Conservation (phyloP, 2,797 vertebrate species). For the Lerista edwardsae region DNA sequence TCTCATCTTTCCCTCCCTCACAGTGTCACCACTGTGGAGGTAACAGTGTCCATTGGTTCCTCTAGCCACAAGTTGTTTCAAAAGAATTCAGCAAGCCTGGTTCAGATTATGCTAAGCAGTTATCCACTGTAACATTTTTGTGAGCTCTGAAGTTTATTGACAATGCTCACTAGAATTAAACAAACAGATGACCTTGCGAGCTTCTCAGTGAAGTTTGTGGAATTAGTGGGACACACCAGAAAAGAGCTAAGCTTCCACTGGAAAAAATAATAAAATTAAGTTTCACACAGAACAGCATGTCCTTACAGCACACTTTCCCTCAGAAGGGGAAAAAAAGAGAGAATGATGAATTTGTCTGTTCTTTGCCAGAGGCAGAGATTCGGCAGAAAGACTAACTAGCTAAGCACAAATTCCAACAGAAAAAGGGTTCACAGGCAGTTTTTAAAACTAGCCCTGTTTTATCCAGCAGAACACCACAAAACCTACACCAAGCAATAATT, state of each 20-base stretch:
- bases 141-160: neutral
- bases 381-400: constrained; percentile 28
- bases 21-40: neutral
- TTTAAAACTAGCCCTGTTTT: constrained; percentile 40
- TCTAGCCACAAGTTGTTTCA: neutral
- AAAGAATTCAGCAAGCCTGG: neutral
- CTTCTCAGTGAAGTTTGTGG: neutral
- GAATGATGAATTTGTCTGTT: constrained; percentile 13
- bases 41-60: neutral
- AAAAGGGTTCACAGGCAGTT: constrained; percentile 37
- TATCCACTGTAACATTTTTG: neutral
- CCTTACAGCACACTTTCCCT: neutral
- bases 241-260: neutral
- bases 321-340: constrained; percentile 2
- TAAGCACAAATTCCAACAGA: constrained; percentile 8
- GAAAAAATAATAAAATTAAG: neutral
- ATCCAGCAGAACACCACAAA: constrained; percentile 23
- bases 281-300: neutral
- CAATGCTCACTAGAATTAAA: neutral
- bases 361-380: neutral
- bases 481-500: constrained; percentile 33
- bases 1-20: too few species aligned
- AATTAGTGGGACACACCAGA: neutral
- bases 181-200: neutral
- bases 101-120: neutral